Conservation (phyloP, 2,113 vertebrate species). For the Carettochelys insculpta region DNA sequence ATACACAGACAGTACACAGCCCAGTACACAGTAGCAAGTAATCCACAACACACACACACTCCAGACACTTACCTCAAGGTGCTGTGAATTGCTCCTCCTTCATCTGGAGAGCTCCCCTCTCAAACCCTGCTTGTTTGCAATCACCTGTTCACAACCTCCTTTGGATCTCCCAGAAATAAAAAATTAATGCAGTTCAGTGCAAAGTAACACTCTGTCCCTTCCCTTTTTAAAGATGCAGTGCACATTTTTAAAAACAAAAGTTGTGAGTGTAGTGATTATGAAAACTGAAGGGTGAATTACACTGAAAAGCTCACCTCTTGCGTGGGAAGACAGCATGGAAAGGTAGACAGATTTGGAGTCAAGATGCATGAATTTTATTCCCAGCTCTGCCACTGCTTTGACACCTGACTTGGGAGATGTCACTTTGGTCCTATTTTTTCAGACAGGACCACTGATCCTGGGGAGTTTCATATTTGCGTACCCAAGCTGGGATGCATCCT, state of each 20-base stretch:
- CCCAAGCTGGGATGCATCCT: neutral
- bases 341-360: neutral
- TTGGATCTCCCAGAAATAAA: too few species aligned
- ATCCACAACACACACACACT: too few species aligned
- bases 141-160: too few species aligned
- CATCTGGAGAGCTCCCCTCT: too few species aligned
- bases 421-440: neutral
- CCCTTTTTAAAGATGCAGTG: neutral
- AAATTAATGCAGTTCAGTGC: neutral
- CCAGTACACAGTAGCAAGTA: too few species aligned
- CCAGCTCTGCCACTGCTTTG: neutral
- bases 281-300: neutral
- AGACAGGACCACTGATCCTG: neutral
- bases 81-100: too few species aligned
- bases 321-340: neutral
- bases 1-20: too few species aligned
- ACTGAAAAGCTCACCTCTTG: neutral
- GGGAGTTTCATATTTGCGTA: rapidly evolving
- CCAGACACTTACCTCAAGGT: too few species aligned
- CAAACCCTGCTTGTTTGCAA: too few species aligned
- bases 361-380: neutral
- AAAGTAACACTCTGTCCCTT: neutral
- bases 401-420: neutral
- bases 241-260: neutral
- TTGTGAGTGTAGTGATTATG: neutral